Percentiles rank a stretch among this genome's conserved stretches.
Evolutionary conservation across 2,888 invertebrate species (phyloP).

Genomic region (Drosophila helvetica): DNA sequence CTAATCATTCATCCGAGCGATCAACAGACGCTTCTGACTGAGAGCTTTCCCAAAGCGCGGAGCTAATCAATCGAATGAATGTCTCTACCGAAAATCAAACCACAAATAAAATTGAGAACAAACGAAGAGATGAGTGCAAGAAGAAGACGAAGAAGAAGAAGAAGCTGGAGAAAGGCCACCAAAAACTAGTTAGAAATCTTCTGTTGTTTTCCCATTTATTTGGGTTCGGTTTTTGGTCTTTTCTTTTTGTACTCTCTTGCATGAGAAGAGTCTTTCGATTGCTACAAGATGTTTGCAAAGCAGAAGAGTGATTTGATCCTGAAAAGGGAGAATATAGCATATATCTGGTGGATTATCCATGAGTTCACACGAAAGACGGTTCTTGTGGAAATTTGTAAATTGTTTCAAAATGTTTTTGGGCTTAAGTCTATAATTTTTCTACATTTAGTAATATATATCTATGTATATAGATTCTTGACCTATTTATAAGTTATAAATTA

Average conservation of each 20-base stretch:
- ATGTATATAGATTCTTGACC: no score
- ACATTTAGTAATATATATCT: no score
- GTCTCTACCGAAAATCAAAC: slow-evolving; percentile 42
- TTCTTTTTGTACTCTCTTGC: background rate
- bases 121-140: slow-evolving; percentile 7
- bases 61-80: slow-evolving; percentile 66
- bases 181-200: slow-evolving; percentile 77
- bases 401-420: no score
- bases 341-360: no score
- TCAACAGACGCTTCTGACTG: slow-evolving; percentile 4
- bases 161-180: slow-evolving; percentile 59
- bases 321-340: no score
- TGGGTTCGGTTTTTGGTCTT: slow-evolving; percentile 10
- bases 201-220: slow-evolving; percentile 46
- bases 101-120: slow-evolving; percentile 50
- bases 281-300: background rate
- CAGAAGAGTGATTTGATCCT: background rate
- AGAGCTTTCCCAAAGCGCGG: slow-evolving; percentile 23
- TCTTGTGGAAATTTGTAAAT: no score
- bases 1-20: slow-evolving; percentile 35
- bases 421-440: no score
- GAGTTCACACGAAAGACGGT: no score
- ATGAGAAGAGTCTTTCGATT: background rate
- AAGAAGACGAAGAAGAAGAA: slow-evolving; percentile 19
- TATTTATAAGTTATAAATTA: no score